Base-by-base conservation (phyloP, 2,888 invertebrate species). In the Fragum fragum region DNA sequence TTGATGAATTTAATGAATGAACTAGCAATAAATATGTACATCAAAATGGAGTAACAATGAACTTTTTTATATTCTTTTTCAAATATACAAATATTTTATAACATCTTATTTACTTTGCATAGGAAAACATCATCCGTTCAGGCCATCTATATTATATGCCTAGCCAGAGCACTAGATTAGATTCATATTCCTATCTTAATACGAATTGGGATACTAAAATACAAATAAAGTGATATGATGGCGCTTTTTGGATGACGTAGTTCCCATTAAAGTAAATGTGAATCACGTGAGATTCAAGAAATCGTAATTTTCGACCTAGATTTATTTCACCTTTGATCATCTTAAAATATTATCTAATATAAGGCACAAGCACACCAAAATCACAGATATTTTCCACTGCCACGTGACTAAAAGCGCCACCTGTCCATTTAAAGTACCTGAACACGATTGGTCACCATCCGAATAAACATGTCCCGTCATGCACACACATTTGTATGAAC, bases 401-500 rank as follows among this genome's bases (percentile, higher is more conserved):
- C 72, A 79, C 59, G 63, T 66, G 73, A 68, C 73, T 29, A 52
- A 59, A 53, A 84, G 71, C 52, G 79, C 70, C 61, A 77, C 76
- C 68, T 73, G 80, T 73, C 81, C 76, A 74, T 75, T 81, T 68
- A 66, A 79, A 57, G 85, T 90, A 88, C 90, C 91, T 88, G 89
- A 87, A 88, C 92, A 92, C 69, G 90, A 86, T 81, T 88, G 91
- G 55, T 86, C 88, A 7, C 83, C 87, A 73, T 90, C 88, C 68
- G 86, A 76, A n/a, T 87, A 86, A 69, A 77, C 96, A 95, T 97
- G 97, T 7, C 98, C 98, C 28, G 96, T 96, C 90, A 97, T 95
- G 95, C 98, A 98, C 95, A 97, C 96, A 95, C 98, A 98, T 86
- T 96, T 96, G 95, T 98, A 98, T 86, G 97, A 96, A 79, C 98